These are phyloP conservation scores for Sericinus montela DNA, from an alignment of 2,888 invertebrate genomes.

Conservation along the genomic window DNA sequence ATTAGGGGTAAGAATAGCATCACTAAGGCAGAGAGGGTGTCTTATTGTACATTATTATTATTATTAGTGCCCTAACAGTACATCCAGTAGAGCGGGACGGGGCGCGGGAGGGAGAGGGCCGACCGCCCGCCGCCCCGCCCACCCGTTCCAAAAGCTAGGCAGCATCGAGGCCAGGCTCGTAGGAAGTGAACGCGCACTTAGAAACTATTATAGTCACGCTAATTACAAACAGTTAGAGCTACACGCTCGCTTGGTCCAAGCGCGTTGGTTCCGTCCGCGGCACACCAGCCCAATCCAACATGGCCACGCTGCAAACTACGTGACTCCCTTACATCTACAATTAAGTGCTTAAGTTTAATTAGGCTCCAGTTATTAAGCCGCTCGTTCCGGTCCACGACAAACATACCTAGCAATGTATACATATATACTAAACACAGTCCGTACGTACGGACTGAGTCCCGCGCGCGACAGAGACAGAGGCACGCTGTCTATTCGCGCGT, in stretches of 20 bases:
- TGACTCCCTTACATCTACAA: constrained; percentile 51
- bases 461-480: constrained; percentile 14
- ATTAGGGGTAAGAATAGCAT: constrained; percentile 69
- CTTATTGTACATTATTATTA: constrained; percentile 72
- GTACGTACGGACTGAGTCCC: constrained; percentile 17
- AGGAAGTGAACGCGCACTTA: constrained; percentile 45
- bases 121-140: constrained; percentile 32
- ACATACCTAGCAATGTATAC: constrained; percentile 41
- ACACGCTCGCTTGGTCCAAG: constrained; percentile 50
- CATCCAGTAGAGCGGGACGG: constrained; percentile 42
- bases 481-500: constrained; percentile 31
- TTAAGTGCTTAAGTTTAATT: constrained; percentile 51
- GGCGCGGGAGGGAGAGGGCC: constrained; percentile 39
- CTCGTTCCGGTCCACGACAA: constrained; percentile 50
- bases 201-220: constrained; percentile 36
- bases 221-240: constrained; percentile 55
- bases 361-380: constrained; percentile 52
- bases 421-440: constrained; percentile 38
- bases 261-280: constrained; percentile 66
- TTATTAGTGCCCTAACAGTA: constrained; percentile 57
- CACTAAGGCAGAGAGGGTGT: constrained; percentile 76
- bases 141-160: constrained; percentile 44
- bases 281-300: constrained; percentile 31
- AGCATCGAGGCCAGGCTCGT: constrained; percentile 46
- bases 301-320: constrained; percentile 54